Base-by-base conservation (phyloP, 2,797 vertebrate species). In the Syncerus caffer region DNA sequence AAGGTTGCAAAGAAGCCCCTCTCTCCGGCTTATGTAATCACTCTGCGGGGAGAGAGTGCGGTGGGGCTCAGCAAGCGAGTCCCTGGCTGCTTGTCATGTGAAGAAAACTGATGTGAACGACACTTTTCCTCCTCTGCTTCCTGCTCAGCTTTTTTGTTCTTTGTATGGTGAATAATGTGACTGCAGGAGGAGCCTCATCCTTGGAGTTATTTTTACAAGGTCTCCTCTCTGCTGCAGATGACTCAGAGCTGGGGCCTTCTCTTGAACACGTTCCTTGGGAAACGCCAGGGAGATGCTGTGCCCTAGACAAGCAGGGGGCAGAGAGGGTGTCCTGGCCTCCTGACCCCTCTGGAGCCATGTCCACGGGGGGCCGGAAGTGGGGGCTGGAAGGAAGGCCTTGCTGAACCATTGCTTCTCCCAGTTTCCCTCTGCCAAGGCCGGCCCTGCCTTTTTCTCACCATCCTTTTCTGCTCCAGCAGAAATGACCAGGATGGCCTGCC, bases 71-170 rank as follows among this genome's bases (percentile, higher is more conserved):
- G 93, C 98, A 64, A 67, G 51, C 21, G 67, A 92, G 98, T 92
- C 97, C 97, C 98, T 97, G 85, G 92, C 88, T 98, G 94, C 98
- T 55, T 98, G 98, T 98, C 98, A 98, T 95, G 98, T 98, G 95
- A 79, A 96, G 90, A 97, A 97, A 97, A 97, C 96, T 96, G 97
- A 97, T 96, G 98, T 96, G 98, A 98, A 96, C 96, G 78, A 98
- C 96, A 97, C 97, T 98, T 98, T 53, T 64, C 98, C 98, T 98
- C 98, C 98, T 97, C 98, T 98, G 98, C 98, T 99, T 98, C 98
- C 98, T 98, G 98, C 98, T 96, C 90, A 98, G 95, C 98, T 98
- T 98, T 98, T 98, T 98, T 98, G 98, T 98, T 98, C 98, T 98
- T 97, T 97, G 98, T 98, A 78, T 95, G 42, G n/a, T 98, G 98